A percentile compares a stretch with the other conserved stretches of the same genome.
These are phyloP conservation scores for Suillia variegata DNA, from an alignment of 2,888 invertebrate genomes.

Conservation along the genomic window DNA sequence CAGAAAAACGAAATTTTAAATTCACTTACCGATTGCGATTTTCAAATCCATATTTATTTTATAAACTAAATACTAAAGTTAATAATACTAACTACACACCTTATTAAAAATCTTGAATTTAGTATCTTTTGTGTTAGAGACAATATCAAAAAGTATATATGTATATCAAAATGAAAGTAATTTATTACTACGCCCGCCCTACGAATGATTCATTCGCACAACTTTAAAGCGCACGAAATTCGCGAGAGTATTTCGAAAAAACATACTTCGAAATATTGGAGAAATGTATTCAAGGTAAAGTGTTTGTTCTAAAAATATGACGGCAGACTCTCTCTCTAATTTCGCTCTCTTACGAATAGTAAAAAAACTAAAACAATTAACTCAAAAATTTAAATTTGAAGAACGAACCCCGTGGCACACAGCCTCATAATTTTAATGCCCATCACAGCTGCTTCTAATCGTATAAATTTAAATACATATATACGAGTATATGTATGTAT, in stretches of 20 bases:
- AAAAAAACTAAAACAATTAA: no score
- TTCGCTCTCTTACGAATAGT: not conserved
- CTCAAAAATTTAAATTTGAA: no score
- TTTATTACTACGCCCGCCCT: no score
- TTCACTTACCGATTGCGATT: not conserved
- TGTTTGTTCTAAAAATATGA: not conserved
- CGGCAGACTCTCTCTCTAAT: not conserved
- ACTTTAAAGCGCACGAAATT: not conserved
- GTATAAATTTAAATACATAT: no score
- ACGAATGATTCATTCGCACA: not conserved
- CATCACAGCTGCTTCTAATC: no score
- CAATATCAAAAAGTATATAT: not conserved
- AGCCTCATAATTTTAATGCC: no score
- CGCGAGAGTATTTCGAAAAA: not conserved
- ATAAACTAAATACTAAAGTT: not conserved
- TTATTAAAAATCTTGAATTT: not conserved
- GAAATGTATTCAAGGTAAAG: conserved; percentile 17
- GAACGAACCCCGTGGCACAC: no score
- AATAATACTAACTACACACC: not conserved
- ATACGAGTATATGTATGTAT: no score
- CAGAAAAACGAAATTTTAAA: no score
- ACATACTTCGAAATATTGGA: not conserved
- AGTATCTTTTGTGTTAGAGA: not conserved
- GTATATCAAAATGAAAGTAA: no score
- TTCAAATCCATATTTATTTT: not conserved